A percentile compares a stretch with the other conserved stretches of the same genome.
Evolutionary conservation across 2,797 vertebrate genomes (phyloP).

Genomic region (Cygnus olor): DNA sequence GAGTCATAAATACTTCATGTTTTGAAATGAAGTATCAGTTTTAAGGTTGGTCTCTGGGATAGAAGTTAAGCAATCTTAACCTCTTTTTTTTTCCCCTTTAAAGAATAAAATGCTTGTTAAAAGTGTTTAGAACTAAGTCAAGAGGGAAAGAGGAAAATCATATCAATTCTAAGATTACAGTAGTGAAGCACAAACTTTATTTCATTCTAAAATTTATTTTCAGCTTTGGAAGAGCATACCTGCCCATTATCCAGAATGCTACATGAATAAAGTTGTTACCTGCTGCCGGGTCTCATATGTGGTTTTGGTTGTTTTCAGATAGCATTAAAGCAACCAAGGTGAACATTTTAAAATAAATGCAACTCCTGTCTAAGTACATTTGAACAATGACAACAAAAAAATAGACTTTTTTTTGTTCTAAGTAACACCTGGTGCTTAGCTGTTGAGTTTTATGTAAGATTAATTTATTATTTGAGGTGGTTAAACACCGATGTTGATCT

Average conservation of each 20-base stretch:
- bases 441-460: not conserved
- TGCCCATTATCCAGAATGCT: not conserved
- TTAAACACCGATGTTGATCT: not conserved
- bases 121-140: conserved; percentile 14
- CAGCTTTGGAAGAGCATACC: not conserved
- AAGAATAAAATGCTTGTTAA: not conserved
- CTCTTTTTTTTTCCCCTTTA: not conserved
- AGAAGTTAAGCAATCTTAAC: conserved; percentile 45
- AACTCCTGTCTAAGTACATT: not conserved
- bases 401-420: not conserved
- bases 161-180: not conserved
- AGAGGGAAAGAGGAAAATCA: not conserved
- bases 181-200: not conserved
- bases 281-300: not conserved
- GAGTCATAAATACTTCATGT: conserved; percentile 71
- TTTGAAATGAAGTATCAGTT: conserved; percentile 61
- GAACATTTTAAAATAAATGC: not conserved
- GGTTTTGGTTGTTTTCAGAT: not conserved
- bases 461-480: not conserved
- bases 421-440: not conserved
- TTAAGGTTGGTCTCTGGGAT: conserved; percentile 41
- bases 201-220: not conserved
- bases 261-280: not conserved
- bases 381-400: not conserved
- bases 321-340: not conserved